These are phyloP conservation scores for Actinopyga echinites DNA, from an alignment of 53 echinoderm and acorn worm species.

Conservation along the genomic window DNA sequence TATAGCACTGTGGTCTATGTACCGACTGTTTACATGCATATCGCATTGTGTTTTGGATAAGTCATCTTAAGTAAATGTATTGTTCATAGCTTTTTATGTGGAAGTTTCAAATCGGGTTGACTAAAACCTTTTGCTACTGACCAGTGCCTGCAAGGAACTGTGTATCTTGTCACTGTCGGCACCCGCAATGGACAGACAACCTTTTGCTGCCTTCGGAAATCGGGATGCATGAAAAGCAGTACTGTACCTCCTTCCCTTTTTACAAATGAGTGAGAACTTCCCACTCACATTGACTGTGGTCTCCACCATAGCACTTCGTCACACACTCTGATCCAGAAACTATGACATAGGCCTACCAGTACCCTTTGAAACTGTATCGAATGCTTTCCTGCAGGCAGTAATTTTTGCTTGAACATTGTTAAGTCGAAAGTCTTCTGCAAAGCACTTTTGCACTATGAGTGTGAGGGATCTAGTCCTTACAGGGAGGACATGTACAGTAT, in stretches of 20 bases:
- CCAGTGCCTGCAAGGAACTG: neutral
- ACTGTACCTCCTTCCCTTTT: neutral
- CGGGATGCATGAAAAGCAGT: neutral
- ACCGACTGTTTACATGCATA: neutral
- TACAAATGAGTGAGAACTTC: slow-evolving; percentile 20
- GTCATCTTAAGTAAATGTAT: slow-evolving; percentile 2
- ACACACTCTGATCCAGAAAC: neutral
- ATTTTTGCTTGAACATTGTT: neutral
- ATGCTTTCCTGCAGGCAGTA: neutral
- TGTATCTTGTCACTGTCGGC: neutral
- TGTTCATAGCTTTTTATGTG: slow-evolving; percentile 35
- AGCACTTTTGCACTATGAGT: neutral
- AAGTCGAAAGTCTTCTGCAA: slow-evolving; percentile 12
- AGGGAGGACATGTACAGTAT: neutral
- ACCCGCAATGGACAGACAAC: neutral
- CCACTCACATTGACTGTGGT: neutral
- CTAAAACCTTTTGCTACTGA: neutral
- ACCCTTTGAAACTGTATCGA: neutral
- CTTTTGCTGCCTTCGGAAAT: neutral
- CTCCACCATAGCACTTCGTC: neutral
- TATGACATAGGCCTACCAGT: no score
- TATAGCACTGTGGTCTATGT: slow-evolving; percentile 17
- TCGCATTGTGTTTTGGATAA: neutral
- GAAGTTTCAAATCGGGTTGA: neutral
- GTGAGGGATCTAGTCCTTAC: neutral